These are phyloP conservation scores for Chamaea fasciata DNA, from an alignment of 2,113 vertebrate genomes.

Conservation along the genomic window DNA sequence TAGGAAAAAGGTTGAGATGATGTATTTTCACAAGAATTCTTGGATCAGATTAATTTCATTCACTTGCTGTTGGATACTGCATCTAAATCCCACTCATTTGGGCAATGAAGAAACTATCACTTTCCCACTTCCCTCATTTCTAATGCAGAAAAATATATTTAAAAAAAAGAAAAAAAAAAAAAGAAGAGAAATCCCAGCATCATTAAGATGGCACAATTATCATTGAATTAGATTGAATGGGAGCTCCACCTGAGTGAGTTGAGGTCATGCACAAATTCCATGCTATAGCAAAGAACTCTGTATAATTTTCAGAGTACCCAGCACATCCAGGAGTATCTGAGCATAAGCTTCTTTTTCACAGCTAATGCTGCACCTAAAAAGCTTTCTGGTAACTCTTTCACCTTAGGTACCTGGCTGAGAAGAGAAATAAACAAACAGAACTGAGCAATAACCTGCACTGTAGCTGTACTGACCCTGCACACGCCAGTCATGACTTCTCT, in stretches of 20 bases:
- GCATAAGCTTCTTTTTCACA: not conserved
- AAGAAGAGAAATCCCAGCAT: not conserved
- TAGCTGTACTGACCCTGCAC: not conserved
- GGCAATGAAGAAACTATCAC: not conserved
- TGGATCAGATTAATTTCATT: not conserved
- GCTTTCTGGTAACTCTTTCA: not conserved
- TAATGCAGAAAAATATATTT: not conserved
- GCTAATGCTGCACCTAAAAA: not conserved
- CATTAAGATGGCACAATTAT: not conserved
- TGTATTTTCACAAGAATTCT: not conserved
- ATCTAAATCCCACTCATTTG: not conserved
- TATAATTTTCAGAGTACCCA: not conserved
- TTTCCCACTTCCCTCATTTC: not conserved
- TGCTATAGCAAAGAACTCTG: not conserved
- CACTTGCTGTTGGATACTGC: not conserved
- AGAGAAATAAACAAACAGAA: not conserved
- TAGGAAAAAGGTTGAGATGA: not conserved
- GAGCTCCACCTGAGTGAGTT: not conserved
- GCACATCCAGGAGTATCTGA: not conserved
- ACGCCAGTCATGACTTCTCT: not conserved
- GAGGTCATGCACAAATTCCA: not conserved
- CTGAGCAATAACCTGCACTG: not conserved
- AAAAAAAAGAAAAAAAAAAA: not conserved
- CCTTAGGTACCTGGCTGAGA: not conserved
- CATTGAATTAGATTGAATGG: not conserved